Conservation (phyloP, 2,888 invertebrate genomes). For the Lamproptera curius region DNA sequence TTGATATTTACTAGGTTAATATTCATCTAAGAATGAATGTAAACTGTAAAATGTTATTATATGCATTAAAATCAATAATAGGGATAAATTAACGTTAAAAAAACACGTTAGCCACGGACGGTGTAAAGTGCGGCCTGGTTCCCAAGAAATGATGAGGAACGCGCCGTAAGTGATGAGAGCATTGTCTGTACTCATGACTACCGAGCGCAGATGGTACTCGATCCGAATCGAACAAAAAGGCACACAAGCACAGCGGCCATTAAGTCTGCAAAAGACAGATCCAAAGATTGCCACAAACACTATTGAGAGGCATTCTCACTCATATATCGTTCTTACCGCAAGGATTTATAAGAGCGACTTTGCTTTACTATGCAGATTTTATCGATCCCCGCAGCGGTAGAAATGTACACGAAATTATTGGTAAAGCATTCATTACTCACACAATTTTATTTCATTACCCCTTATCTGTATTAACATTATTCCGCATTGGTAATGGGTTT, state of each 20-base stretch:
- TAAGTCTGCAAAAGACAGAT: constrained; percentile 35
- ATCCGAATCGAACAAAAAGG: constrained; percentile 32
- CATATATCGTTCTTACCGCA: constrained; percentile 1
- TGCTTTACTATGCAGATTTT: neutral
- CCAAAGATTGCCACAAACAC: constrained; percentile 33
- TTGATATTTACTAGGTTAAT: too few relatives aligned
- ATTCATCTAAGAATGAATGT: too few relatives aligned
- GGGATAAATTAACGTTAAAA: too few relatives aligned
- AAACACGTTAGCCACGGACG: neutral
- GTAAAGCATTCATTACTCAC: constrained; percentile 16
- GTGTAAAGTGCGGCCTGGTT: constrained; percentile 5
- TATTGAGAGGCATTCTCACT: constrained; percentile 7
- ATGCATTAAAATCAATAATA: too few relatives aligned
- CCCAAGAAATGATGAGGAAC: constrained; percentile 7
- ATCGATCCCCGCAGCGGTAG: constrained; percentile 1
- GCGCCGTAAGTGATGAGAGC: constrained; percentile 34
- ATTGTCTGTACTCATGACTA: constrained; percentile 47
- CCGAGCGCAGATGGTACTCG: constrained; percentile 35
- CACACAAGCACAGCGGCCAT: constrained; percentile 25
- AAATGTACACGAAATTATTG: constrained; percentile 15
- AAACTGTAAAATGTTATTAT: too few relatives aligned
- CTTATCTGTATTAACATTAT: constrained; percentile 9
- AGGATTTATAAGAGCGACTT: neutral
- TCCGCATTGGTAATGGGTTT: constrained; percentile 3
- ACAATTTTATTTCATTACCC: constrained; percentile 16